These are phyloP conservation scores for Neoniphon sammara DNA, from an alignment of 2,797 vertebrate species.

Conservation along the genomic window DNA sequence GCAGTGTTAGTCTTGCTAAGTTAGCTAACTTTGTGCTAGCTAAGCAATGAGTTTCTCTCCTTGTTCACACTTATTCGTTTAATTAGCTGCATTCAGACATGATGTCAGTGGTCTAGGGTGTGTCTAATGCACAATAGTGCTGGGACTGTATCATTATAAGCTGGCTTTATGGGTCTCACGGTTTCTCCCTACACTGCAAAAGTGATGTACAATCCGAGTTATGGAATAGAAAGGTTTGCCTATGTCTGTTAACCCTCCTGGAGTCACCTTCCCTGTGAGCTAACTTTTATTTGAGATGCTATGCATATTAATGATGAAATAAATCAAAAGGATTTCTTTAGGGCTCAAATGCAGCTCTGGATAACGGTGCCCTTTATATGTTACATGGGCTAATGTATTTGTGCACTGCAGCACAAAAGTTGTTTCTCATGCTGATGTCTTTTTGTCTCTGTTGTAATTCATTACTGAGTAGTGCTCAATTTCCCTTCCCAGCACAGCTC, in stretches of 20 bases:
- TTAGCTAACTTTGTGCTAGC: too few relatives aligned
- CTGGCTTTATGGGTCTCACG: too few relatives aligned
- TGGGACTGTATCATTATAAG: neutral
- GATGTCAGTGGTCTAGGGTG: conserved; percentile 29
- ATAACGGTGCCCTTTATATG: neutral
- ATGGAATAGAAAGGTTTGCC: neutral
- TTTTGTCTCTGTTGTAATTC: conserved; percentile 2
- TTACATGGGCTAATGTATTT: neutral
- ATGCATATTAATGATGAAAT: conserved; percentile 6
- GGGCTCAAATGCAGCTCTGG: neutral
- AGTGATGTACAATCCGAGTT: neutral
- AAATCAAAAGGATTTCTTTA: conserved; percentile 2
- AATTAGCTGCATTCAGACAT: too few relatives aligned
- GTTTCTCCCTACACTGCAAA: neutral
- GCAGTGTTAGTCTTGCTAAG: too few relatives aligned
- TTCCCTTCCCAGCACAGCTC: neutral
- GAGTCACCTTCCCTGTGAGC: neutral
- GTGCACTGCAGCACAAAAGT: neutral
- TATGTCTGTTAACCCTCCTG: neutral
- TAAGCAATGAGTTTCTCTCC: too few relatives aligned
- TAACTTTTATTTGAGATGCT: neutral
- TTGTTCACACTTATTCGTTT: neutral
- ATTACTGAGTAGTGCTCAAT: neutral
- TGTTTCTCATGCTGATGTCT: neutral
- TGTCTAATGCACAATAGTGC: conserved; percentile 27